Base-by-base conservation (phyloP, 1,140 invertebrate genomes). In the Scaptomyza graminum region DNA sequence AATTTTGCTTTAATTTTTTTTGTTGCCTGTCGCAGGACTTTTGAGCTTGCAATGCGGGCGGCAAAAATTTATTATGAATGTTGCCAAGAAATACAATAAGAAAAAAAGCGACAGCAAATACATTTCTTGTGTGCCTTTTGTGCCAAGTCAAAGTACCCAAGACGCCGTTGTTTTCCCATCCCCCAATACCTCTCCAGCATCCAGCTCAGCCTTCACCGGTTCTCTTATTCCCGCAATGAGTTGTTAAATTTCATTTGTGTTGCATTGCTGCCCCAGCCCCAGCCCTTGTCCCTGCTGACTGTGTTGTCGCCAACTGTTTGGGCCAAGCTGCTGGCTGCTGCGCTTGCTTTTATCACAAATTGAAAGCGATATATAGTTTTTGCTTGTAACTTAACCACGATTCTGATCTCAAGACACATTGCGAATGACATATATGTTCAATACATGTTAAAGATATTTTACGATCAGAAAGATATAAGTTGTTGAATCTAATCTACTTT, bases 291-390 rank as follows among this genome's bases (percentile, higher is more conserved):
- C 63, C 78, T 54, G 56, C 74, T 78, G 74, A 74, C 78, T 79
- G 61, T 79, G 57, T 88, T 83, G 78, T 87, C 74, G 82, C 59
- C 51, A 51, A 46, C 55, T 9, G 7, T 57, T 59, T 31, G 60
- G 68, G 25, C 39, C 34, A 37, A 65, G 43, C 63, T 34, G 18
- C 18, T 22, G 18, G 18, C 18, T 22, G 18, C 18, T 88, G 82
- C 83, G 88, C 88, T 87, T 79, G 82, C 83, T 87, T 87, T 87
- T 79, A 79, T 87, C 79, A 59, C 84, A 87, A 87, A 87, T 87
- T 87, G 79, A 82, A 87, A 87, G 68, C 68, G 76, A 87, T 88
- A 88, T 88, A 88, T 83, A 87, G 83, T 87, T 87, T 72, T 68
- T 62, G 51, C 56, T 61, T 41, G 37, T 41, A 34, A 13, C 34